Base-by-base conservation (phyloP, 2,113 vertebrate genomes). In the Cephalopholis sonnerati region DNA sequence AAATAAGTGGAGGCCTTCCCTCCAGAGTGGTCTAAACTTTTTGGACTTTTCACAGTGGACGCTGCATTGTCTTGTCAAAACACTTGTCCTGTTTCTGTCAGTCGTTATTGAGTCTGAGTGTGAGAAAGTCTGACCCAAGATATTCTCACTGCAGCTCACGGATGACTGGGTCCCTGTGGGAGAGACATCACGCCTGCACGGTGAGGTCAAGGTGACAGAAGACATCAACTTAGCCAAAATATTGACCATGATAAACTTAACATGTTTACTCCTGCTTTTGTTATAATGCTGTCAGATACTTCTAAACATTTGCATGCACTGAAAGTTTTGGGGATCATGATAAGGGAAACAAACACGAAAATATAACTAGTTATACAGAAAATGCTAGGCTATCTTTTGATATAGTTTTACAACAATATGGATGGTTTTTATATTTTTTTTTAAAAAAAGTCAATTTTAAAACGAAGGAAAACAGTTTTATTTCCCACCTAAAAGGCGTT, bases 111-210 rank as follows among this genome's bases (percentile, higher is more conserved):
- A 85, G 67, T 39, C 36, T 29, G 73, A 89, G 76, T 86, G 89
- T 94, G 92, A 94, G 93, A 94, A 93, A 93, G 82, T 91, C 84
- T 91, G 89, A 90, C 79, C 41, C 10, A 13, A 63, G 85, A 69
- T 58, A 75, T 93, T 93, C 92, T 91, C 93, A 94, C 88, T 77
- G 90, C 92, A 93, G 86, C 62, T 89, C 90, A 88, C 83, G 90
- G 91, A 84, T 92, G 92, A 87, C 67, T 57, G 90, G 61, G 9
- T 87, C 73, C 18, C 76, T 51, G 66, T 67, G 65, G 81, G 72
- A 83, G 54, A 44, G 64, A 69, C 75, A 29, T 27, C 64, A 70
- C 12, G 58, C 17, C 83, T 72, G 65, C 77, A 24, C 13, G 39
- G 82, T 80, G 81, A 86, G 83, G 69, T 83, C 74, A 82, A 70